A percentile compares a stretch with the other conserved stretches of the same genome.
Conservation (phyloP, 2,797 vertebrate species). For the Enoplosus armatus region DNA sequence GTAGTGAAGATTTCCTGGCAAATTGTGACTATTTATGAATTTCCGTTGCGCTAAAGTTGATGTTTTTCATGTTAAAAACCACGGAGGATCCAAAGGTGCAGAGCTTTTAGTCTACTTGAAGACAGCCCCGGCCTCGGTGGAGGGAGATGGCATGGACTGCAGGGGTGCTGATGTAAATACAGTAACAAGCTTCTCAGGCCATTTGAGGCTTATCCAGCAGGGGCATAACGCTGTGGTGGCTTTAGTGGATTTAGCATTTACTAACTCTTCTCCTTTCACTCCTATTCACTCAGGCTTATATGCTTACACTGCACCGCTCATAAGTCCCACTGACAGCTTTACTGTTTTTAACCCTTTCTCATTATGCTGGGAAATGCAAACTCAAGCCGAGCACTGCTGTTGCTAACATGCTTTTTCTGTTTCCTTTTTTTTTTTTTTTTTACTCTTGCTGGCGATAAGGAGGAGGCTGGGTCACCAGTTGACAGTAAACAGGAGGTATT, state of each 20-base stretch:
- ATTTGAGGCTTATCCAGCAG: slow-evolving; percentile 39
- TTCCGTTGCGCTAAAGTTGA: background rate
- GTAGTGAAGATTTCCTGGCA: slow-evolving; percentile 77
- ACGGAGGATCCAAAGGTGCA: background rate
- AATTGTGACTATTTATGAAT: background rate
- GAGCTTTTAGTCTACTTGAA: slow-evolving; percentile 7
- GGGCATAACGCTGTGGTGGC: slow-evolving; percentile 35
- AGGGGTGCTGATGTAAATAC: slow-evolving; percentile 30
- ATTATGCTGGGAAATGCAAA: slow-evolving; percentile 47
- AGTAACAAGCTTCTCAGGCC: slow-evolving; percentile 34
- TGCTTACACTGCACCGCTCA: slow-evolving; percentile 57
- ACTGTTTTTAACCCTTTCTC: slow-evolving; percentile 61
- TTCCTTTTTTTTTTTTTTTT: slow-evolving; percentile 51
- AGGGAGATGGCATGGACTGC: slow-evolving; percentile 1
- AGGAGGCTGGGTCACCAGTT: slow-evolving; percentile 80
- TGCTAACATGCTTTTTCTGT: slow-evolving; percentile 73
- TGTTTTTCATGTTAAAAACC: background rate
- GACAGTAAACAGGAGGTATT: slow-evolving; percentile 88
- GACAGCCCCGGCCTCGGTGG: background rate
- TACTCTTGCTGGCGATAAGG: slow-evolving; percentile 82
- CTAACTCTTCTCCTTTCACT: slow-evolving; percentile 64
- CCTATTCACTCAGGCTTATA: slow-evolving; percentile 58
- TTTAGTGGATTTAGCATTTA: slow-evolving; percentile 63
- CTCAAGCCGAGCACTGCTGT: slow-evolving; percentile 34
- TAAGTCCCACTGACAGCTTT: slow-evolving; percentile 62